Evolutionary conservation across 2,113 vertebrate genomes (phyloP), one percentile per base, ranked within the genome.

Genomic region (Mustela lutreola): DNA sequence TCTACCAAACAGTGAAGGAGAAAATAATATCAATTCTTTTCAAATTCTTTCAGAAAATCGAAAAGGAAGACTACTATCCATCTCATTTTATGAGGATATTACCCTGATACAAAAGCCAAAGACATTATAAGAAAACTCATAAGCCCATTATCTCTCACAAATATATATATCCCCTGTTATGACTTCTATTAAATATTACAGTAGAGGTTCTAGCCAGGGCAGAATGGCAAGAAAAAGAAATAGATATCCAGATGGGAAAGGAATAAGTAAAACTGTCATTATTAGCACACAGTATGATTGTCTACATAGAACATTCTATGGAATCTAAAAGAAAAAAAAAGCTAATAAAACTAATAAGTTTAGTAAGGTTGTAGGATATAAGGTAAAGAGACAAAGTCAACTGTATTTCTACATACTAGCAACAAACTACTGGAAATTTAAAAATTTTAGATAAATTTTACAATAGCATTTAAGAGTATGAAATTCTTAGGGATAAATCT

Each of bases 21-120:
- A 95, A 96, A 97, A 94, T 56, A 95, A 90, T 6, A 91, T 5
- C 26, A 83, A 95, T 93, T 94, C 75, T 95, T 86, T 70, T 96
- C 21, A 86, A 95, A 70, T 36, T 73, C 42, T 90, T 85, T 62
- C 22, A 94, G 42, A 86, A 95, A 89, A 56, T 18, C 86, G 4
- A 63, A 86, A 83, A 63, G 36, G 21, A 92, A 94, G 12, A 73
- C 26, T 63, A 81, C 48, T 18, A 28, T 39, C 48, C 5, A 85
- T 50, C 12, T 50, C 33, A 94, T 24, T 97, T 89, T 70, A 78
- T 71, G 15, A 95, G 39, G 50, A 76, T 8, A 71, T 36, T 95
- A 92, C 22, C 39, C 16, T 71, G 14, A 90, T 79, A 92, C 7
- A 92, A 95, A 78, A 83, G 67, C 8, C 80, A 87, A 79, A 95